phyloP scores from a whole-genome alignment of 2,888 invertebrate genomes.

The Cataglyphis rosenhaueri region DNA sequence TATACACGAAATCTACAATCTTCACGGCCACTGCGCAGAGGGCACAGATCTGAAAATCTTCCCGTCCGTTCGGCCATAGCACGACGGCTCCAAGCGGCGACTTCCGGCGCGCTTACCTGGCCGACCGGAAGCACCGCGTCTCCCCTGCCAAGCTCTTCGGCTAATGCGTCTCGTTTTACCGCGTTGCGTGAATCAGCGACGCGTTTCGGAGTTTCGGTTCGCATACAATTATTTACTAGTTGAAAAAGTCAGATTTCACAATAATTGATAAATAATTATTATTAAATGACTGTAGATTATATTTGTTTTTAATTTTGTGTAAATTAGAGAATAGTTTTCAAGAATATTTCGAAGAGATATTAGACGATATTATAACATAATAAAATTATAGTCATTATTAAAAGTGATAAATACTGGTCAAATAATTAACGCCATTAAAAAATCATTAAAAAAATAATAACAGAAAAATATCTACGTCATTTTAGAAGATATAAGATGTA shows the following conservation, averaged over 20 bases:
- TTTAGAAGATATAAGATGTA: not conserved
- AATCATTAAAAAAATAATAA: not conserved
- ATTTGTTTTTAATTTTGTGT: not conserved
- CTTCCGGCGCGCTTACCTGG: slow-evolving; percentile 76
- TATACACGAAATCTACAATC: slow-evolving; percentile 70
- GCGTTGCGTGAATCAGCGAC: slow-evolving; percentile 39
- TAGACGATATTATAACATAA: not conserved
- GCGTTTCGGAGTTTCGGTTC: slow-evolving; percentile 57
- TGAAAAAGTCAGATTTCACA: not conserved
- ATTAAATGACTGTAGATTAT: not conserved
- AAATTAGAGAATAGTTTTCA: not conserved
- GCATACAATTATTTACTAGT: slow-evolving; percentile 30
- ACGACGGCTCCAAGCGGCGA: slow-evolving; percentile 73
- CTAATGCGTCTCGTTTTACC: slow-evolving; percentile 57
- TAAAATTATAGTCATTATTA: not conserved
- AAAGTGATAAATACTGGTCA: not conserved
- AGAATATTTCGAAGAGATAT: not conserved
- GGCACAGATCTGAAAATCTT: slow-evolving; percentile 75
- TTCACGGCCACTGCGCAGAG: slow-evolving; percentile 70
- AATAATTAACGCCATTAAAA: not conserved
- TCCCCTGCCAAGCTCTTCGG: slow-evolving; percentile 47
- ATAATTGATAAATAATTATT: not conserved
- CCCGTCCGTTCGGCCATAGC: slow-evolving; percentile 66
- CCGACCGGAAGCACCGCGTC: slow-evolving; percentile 74
- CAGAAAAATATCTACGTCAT: not conserved